A percentile compares a stretch with the other conserved stretches of the same genome.
Evolutionary conservation across 2,888 invertebrate species (phyloP).

Genomic region (Abscondita cerata): DNA sequence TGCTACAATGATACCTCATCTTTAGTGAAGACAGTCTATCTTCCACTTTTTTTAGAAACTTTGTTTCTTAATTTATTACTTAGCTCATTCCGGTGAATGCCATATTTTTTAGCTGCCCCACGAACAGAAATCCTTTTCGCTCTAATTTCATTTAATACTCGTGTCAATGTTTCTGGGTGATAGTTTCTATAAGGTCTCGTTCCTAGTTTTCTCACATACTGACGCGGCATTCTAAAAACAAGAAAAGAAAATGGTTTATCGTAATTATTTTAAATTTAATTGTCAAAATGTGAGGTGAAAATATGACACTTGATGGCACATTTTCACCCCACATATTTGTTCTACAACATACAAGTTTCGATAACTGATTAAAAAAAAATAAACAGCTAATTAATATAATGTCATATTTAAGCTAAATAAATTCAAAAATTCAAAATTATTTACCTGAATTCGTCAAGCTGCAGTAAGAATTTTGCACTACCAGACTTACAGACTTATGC

Average conservation of each 20-base stretch:
- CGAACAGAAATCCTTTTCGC: conserved; percentile 1
- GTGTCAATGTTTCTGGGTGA: too few species aligned
- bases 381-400: too few species aligned
- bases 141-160: conserved; percentile 6
- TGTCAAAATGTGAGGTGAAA: neutral
- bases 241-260: too few species aligned
- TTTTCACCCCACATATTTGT: conserved; percentile 3
- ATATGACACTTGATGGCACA: neutral
- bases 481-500: too few species aligned
- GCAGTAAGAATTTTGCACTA: too few species aligned
- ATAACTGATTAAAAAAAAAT: neutral
- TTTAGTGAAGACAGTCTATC: neutral
- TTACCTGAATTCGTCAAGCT: too few species aligned
- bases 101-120: neutral
- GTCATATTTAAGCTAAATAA: too few species aligned
- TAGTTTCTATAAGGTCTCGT: too few species aligned
- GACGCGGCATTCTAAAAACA: conserved; percentile 5
- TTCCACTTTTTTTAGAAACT: neutral
- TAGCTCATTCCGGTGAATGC: neutral
- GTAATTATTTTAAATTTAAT: neutral
- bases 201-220: neutral
- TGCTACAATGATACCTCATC: conserved; percentile 5
- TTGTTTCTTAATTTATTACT: conserved; percentile 1
- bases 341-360: neutral
- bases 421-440: too few species aligned